Base-by-base conservation (phyloP, 2,113 vertebrate genomes). In the Sorex araneus region DNA sequence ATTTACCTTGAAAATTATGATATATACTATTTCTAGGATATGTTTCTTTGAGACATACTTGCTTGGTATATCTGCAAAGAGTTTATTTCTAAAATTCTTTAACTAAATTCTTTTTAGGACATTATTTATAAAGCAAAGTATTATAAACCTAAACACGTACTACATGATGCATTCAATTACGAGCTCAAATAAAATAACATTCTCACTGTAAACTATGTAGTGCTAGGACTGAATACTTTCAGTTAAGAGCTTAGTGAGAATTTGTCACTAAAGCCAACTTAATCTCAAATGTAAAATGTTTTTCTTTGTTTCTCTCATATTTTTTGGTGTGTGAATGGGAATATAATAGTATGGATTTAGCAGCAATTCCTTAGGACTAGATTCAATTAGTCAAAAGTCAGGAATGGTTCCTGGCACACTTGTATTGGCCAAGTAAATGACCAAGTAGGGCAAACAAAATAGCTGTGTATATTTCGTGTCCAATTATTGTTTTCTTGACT, bases 111-210 rank as follows among this genome's bases (percentile, higher is more conserved):
- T 94, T 79, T 96, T 96, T 13, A 94, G 34, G 81, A 96, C 63
- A 40, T 7, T 88, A 85, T 96, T 97, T 95, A 91, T 84, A 90
- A 95, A 97, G 81, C 60, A 92, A 77, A 87, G 66, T 91, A 82
- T 96, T 88, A 94, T 89, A 89, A 96, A 87, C 47, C 54, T 88
- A 91, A 94, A 93, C 74, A 95, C 73, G 45, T 85, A 57, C 64
- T 90, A 40, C 28, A 66, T 79, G 47, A 57, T 79, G 13, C n/a
- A 76, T 92, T 95, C 23, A 85, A 79, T 90, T 85, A 92, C 90
- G n/a, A 90, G 60, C 34, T 93, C 18, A 13, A 89, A 54, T 84
- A 89, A 91, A 92, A 92, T 90, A 13, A 13, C 32, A 94, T 81
- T 93, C 60, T 45, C 71, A 67, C 69, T 88, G 3, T 88, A 84